Evolutionary conservation across 2,888 invertebrate genomes (phyloP), one percentile per base, ranked within the genome.

Genomic region (Didymodactylos carnosus): DNA sequence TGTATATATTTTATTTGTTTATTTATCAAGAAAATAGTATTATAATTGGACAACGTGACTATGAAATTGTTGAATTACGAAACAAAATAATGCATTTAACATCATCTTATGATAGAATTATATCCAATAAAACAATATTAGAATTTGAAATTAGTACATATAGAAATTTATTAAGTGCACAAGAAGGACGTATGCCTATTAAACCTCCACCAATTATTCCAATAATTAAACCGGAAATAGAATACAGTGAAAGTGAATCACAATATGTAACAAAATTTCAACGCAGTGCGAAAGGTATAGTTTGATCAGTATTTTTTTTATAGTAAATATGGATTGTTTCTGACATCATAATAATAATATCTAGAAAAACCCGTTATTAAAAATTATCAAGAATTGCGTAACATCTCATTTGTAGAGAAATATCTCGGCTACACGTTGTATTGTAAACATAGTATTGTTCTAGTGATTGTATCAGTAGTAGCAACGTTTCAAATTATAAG

Each of bases 141-240:
- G 86, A 86, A 80, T 83, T 86, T 73, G 86, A 86, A 79, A 86
- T 86, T 77, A 84, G 85, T 77, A 86, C 86, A 77, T 86, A 86
- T 82, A 80, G 86, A 76, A 86, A 85, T 78, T 82, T 86, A 79
- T 79, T 86, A n/a, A n/a, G n/a, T n/a, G n/a, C n/a, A n/a, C n/a
- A n/a, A n/a, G n/a, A n/a, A n/a, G n/a, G n/a, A n/a, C n/a, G n/a
- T n/a, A n/a, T n/a, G n/a, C n/a, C n/a, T n/a, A n/a, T n/a, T n/a
- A n/a, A n/a, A n/a, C n/a, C 3, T 27, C 25, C 29, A 25, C 8
- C 25, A 72, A 72, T n/a, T 69, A 71, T 27, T 39, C 41, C 79
- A 23, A 77, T 80, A 8, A 77, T 80, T 71, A 80, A 79, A 76
- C 80, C 85, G 4, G 85, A 86, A 77, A 84, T 84, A n/a, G n/a